Percentiles rank a stretch among this genome's conserved stretches.
Conservation (phyloP, 2,797 vertebrate genomes). For the Chromis chromis region DNA sequence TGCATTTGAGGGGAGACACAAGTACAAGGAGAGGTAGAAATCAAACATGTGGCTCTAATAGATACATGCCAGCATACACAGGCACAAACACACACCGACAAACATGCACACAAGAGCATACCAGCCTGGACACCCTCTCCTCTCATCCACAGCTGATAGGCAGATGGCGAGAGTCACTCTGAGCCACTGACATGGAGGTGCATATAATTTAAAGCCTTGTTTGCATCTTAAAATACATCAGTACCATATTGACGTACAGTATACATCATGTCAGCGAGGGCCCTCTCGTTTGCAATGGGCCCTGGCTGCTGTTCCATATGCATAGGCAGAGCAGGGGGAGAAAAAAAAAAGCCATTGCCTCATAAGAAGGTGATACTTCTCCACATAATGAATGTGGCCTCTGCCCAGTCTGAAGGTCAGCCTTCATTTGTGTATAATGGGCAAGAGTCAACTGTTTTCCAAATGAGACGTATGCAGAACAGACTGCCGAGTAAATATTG, state of each 20-base stretch:
- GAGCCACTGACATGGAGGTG: constrained; percentile 95
- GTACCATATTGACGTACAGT: constrained; percentile 99
- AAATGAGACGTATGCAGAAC: constrained; percentile 88
- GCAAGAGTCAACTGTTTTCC: constrained; percentile 89
- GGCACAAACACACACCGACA: constrained; percentile 39
- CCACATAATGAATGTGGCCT: constrained; percentile 89
- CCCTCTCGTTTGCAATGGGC: constrained; percentile 85
- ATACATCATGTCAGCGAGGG: constrained; percentile 94
- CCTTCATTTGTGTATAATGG: constrained; percentile 96
- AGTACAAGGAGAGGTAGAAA: constrained; percentile 89
- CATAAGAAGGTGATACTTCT: constrained; percentile 84
- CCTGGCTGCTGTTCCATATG: constrained; percentile 87
- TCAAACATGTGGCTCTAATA: constrained; percentile 96
- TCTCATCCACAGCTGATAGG: constrained; percentile 97
- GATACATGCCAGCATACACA: constrained; percentile 55
- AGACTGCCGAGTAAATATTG: constrained; percentile 84
- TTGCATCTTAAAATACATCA: constrained; percentile 99
- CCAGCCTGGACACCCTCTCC: constrained; percentile 84
- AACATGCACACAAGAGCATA: constrained; percentile 46
- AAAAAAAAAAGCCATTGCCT: constrained; percentile 59
- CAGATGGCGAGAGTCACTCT: constrained; percentile 96
- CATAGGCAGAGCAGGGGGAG: constrained; percentile 72
- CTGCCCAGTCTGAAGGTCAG: constrained; percentile 91
- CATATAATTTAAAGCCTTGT: constrained; percentile 99
- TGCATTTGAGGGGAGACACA: constrained; percentile 85